These are phyloP conservation scores for Leptinotarsa texana DNA, from an alignment of 1,140 invertebrate genomes.

Conservation along the genomic window DNA sequence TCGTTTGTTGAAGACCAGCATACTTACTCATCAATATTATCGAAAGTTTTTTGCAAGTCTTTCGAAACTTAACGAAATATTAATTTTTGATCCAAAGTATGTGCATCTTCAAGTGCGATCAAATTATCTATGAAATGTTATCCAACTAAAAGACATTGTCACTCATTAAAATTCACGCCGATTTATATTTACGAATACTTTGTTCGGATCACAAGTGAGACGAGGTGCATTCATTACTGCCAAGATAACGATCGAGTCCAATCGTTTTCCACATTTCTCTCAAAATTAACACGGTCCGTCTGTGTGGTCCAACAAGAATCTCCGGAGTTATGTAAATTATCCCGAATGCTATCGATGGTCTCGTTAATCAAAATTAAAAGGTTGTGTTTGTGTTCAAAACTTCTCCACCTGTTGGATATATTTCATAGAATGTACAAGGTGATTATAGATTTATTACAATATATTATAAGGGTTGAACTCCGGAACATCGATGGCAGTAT, in stretches of 20 bases:
- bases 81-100: too few relatives aligned
- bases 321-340: conserved; percentile 3
- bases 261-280: conserved; percentile 6
- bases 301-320: conserved; percentile 7
- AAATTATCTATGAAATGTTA: too few relatives aligned
- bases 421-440: neutral
- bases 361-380: conserved; percentile 7
- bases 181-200: neutral
- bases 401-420: neutral
- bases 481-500: too few relatives aligned
- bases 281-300: neutral
- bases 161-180: too few relatives aligned
- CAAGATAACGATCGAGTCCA: neutral
- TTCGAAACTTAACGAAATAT: too few relatives aligned
- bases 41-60: too few relatives aligned
- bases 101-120: too few relatives aligned
- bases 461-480: too few relatives aligned
- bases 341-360: conserved; percentile 4
- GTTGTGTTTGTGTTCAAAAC: neutral
- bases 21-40: too few relatives aligned
- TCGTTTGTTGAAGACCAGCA: too few relatives aligned
- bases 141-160: too few relatives aligned
- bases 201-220: neutral
- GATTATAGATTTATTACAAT: neutral
- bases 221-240: neutral